Evolutionary conservation across 2,113 vertebrate genomes (phyloP).

Genomic region (Erythrolamprus reginae): DNA sequence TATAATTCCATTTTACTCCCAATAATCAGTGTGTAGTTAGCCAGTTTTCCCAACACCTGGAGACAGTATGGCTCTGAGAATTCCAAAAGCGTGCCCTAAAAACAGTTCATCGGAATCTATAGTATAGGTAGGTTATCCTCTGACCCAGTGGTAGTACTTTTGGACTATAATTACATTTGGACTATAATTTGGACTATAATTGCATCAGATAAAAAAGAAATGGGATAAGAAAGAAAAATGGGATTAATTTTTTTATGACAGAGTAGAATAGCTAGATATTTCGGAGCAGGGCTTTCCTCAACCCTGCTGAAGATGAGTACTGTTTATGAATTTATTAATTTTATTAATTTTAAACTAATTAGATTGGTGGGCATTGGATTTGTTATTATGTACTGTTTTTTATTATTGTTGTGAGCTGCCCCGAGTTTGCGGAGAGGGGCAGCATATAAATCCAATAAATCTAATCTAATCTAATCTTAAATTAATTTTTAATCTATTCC

Average conservation of each 20-base stretch:
- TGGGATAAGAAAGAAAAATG: neutral
- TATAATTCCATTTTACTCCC: neutral
- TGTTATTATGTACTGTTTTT: too few relatives aligned
- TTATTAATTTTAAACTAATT: too few relatives aligned
- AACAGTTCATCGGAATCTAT: neutral
- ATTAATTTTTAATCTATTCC: neutral
- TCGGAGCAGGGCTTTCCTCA: neutral
- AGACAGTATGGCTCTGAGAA: neutral
- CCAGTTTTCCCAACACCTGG: neutral
- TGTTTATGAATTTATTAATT: too few relatives aligned
- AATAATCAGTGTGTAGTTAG: neutral
- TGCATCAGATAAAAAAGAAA: neutral
- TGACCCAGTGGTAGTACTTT: neutral
- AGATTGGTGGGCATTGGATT: too few relatives aligned
- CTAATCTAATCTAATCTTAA: too few relatives aligned
- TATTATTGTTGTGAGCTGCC: too few relatives aligned
- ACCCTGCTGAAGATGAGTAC: neutral
- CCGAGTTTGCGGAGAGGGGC: too few relatives aligned
- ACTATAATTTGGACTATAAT: neutral
- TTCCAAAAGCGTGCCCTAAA: neutral
- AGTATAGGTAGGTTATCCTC: neutral
- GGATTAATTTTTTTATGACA: neutral
- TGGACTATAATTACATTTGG: neutral
- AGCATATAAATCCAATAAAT: too few relatives aligned
- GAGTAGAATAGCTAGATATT: neutral